phyloP scores from a whole-genome alignment of 1,140 invertebrate genomes.

The Acromyrmex echinatior region DNA sequence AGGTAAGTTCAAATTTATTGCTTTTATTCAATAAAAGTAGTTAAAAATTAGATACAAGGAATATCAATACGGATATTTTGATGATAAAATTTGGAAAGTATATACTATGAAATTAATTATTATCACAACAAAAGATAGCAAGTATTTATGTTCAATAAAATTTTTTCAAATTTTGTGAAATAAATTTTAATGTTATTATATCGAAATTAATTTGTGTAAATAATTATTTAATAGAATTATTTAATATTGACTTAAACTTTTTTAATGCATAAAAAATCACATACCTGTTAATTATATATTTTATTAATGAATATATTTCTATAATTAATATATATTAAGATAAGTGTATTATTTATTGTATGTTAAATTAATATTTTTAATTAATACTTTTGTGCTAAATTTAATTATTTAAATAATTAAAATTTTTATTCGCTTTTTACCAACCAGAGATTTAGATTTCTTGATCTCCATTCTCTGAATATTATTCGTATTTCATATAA shows the following conservation, averaged over 20 bases:
- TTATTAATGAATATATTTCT: not conserved
- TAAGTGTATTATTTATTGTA: not conserved
- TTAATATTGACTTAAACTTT: not conserved
- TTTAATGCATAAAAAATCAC: not conserved
- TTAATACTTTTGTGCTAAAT: not conserved
- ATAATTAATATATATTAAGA: too few species aligned
- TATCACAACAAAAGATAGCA: not conserved
- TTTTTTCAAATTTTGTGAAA: not conserved
- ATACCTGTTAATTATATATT: not conserved
- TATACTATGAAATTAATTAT: not conserved
- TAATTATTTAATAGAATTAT: not conserved
- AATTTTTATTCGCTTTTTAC: not conserved
- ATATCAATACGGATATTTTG: not conserved
- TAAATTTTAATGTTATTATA: not conserved
- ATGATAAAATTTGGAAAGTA: not conserved
- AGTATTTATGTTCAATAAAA: not conserved
- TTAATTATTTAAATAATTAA: not conserved
- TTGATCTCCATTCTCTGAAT: not conserved
- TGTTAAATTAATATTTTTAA: too few species aligned
- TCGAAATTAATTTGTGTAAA: conserved; percentile 2
- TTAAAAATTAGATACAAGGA: not conserved
- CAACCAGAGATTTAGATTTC: not conserved
- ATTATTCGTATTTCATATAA: not conserved
- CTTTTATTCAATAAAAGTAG: not conserved
- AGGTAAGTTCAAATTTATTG: conserved; percentile 27